Percentiles rank a stretch among this genome's conserved stretches.
Evolutionary conservation across 2,113 vertebrate species (phyloP).

Genomic region (Callospermophilus lateralis): DNA sequence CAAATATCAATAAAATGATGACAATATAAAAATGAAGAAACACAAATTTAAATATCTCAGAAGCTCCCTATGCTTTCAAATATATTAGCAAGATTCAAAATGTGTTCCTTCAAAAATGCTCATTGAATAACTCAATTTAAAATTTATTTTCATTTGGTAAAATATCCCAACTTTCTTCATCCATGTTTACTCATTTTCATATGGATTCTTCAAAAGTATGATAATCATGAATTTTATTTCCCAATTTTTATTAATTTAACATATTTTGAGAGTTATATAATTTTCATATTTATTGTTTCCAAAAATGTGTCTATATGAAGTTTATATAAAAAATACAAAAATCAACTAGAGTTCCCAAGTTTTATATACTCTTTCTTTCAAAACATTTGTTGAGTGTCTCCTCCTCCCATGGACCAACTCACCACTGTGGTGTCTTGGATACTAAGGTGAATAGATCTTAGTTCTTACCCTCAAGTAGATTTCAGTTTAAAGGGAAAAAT

Average conservation of each 20-base stretch:
- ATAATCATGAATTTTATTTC: conserved; percentile 7
- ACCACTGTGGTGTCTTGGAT: accelerated
- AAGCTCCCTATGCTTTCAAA: background rate
- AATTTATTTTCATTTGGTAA: conserved; percentile 16
- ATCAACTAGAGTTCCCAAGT: background rate
- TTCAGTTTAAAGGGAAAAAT: background rate
- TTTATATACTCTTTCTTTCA: background rate
- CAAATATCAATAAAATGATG: conserved; percentile 23
- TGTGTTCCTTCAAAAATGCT: conserved; percentile 26
- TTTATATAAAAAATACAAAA: background rate
- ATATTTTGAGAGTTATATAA: background rate
- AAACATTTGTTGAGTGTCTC: background rate
- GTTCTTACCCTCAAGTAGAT: background rate
- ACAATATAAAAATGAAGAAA: conserved; percentile 26
- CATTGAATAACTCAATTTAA: conserved; percentile 43
- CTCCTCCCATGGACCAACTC: background rate
- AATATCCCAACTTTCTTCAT: background rate
- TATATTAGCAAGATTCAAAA: background rate
- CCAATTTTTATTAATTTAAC: background rate
- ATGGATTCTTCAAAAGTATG: background rate
- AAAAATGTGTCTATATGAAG: background rate
- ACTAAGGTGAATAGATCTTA: background rate
- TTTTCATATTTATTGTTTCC: background rate
- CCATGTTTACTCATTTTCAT: conserved; percentile 17
- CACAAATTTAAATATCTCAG: conserved; percentile 12